A percentile compares a stretch with the other conserved stretches of the same genome.
Evolutionary conservation across 2,113 vertebrate species (phyloP).

Genomic region (Pomatostomus ruficeps): DNA sequence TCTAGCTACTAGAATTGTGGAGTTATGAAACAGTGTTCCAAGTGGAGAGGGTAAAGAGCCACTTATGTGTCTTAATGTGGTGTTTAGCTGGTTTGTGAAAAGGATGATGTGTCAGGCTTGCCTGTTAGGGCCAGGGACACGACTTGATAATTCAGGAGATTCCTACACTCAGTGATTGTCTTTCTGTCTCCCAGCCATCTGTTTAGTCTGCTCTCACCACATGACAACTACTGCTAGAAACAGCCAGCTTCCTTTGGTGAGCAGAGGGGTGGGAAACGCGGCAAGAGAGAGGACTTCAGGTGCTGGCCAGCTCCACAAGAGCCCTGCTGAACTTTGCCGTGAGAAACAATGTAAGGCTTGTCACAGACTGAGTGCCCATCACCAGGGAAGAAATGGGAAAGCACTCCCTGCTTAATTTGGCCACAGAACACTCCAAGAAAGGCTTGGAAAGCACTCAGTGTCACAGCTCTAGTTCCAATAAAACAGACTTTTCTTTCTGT

Average conservation of each 20-base stretch:
- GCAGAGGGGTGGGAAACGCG: not conserved
- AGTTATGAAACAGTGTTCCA: not conserved
- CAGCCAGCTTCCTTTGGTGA: not conserved
- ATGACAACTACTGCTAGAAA: not conserved
- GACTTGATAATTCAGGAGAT: not conserved
- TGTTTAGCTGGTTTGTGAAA: not conserved
- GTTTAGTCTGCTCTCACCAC: not conserved
- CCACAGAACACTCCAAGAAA: not conserved
- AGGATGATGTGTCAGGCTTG: not conserved
- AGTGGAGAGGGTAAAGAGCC: not conserved
- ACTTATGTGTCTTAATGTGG: not conserved
- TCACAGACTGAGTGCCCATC: rapidly evolving
- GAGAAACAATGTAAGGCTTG: not conserved
- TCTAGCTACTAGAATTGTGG: not conserved
- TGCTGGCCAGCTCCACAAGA: not conserved
- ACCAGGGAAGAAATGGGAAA: not conserved
- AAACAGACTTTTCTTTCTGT: not conserved
- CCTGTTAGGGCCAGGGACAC: not conserved
- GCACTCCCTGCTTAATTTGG: not conserved
- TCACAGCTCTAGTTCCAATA: not conserved
- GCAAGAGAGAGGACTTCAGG: not conserved
- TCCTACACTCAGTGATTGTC: not conserved
- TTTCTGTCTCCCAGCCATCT: not conserved
- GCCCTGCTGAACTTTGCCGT: not conserved
- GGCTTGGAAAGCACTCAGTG: not conserved